Evolutionary conservation across 2,797 vertebrate genomes (phyloP).

Genomic region (Pipistrellus pipistrellus): DNA sequence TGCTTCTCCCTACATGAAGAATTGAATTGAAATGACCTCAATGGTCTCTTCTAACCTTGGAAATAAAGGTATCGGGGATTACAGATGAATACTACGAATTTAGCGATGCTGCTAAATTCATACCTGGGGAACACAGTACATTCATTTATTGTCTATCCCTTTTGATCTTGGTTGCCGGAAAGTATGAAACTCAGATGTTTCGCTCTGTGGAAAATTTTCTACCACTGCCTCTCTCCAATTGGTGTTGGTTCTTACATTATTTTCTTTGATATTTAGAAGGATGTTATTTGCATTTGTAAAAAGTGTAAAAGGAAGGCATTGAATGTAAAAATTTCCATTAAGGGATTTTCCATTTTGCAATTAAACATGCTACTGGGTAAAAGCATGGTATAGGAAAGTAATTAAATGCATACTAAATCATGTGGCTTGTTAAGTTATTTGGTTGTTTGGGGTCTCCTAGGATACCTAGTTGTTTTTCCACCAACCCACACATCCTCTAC

Average conservation of each 20-base stretch:
- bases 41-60: background rate
- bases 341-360: constrained; percentile 63
- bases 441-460: constrained; percentile 81
- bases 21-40: background rate
- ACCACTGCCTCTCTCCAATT: background rate
- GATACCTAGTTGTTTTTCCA: constrained; percentile 80
- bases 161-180: background rate
- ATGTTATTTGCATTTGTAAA: constrained; percentile 3
- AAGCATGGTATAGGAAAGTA: constrained; percentile 65
- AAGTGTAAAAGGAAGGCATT: constrained; percentile 32
- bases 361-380: constrained; percentile 52
- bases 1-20: background rate
- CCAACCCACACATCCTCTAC: constrained; percentile 68
- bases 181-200: constrained; percentile 19
- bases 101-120: background rate
- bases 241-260: constrained; percentile 8
- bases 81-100: background rate
- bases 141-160: background rate
- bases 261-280: constrained; percentile 53
- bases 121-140: background rate
- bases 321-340: constrained; percentile 58
- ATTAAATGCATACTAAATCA: constrained; percentile 67
- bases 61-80: background rate
- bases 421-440: constrained; percentile 68
- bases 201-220: background rate